Evolutionary conservation across 1,140 invertebrate species (phyloP), one percentile per base, ranked within the genome.

Genomic region (Berghia stephanieae): DNA sequence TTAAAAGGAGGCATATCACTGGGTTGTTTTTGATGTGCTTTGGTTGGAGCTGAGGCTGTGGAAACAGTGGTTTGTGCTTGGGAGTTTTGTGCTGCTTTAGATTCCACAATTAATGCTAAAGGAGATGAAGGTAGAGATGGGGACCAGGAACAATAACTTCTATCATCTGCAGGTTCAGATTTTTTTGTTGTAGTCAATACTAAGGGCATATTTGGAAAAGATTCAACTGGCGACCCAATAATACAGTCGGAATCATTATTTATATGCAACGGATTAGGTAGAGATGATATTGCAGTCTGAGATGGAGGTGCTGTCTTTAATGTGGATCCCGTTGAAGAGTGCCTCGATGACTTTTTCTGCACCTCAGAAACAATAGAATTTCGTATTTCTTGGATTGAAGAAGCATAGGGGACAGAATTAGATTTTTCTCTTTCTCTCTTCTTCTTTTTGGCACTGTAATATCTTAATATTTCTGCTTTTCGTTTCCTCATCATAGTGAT

Each of bases 401-500:
- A n/a, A n/a, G n/a, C n/a, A n/a, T n/a, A n/a, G n/a, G n/a, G n/a
- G n/a, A n/a, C n/a, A n/a, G n/a, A n/a, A n/a, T n/a, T n/a, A n/a
- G n/a, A n/a, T n/a, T n/a, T 43, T 68, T 76, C 3, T 42, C 74
- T 38, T 72, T 68, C 66, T 80, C n/a, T 80, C 38, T 57, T 77
- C 71, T 80, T 75, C 71, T 77, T 80, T 27, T 70, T 60, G n/a
- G n/a, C n/a, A n/a, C n/a, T n/a, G n/a, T n/a, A n/a, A n/a, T n/a
- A n/a, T 2, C 60, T 36, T 43, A 80, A 57, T 71, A 77, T 77
- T 36, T 77, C 79, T 8, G 75, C 75, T 43, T 80, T 80, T 4
- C 79, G 68, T 52, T 80, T 80, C 38, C 75, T 72, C 75, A 75
- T 73, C n/a, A 69, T 57, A 31, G 71, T 60, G 8, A 80, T 49